A percentile compares a stretch with the other conserved stretches of the same genome.
Conservation (phyloP, 2,113 vertebrate species). For the Oncorhynchus kisutch region DNA sequence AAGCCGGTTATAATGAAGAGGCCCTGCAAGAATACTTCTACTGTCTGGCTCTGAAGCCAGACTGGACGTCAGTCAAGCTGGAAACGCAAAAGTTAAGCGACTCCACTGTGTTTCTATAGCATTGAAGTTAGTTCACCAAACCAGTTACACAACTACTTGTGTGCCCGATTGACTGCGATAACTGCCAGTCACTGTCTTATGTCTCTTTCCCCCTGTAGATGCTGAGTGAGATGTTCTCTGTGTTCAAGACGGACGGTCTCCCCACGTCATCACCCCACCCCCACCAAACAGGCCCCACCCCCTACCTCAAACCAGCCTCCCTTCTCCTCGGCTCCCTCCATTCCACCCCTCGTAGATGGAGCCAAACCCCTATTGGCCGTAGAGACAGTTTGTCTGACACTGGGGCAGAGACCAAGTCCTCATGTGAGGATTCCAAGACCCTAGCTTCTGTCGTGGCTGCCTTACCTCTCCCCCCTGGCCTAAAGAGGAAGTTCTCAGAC, state of each 20-base stretch:
- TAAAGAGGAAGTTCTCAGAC: conserved; percentile 82
- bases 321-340: conserved; percentile 68
- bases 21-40: conserved; percentile 86
- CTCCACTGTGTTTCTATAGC: too few relatives aligned
- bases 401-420: conserved; percentile 33
- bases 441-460: conserved; percentile 73
- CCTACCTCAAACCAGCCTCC: conserved; percentile 76
- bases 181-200: too few relatives aligned
- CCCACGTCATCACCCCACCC: conserved; percentile 75
- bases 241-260: conserved; percentile 83
- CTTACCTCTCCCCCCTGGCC: conserved; percentile 64
- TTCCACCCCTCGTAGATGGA: conserved; percentile 37
- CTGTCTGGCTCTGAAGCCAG: conserved; percentile 88
- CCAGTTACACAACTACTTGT: too few relatives aligned
- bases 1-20: conserved; percentile 81
- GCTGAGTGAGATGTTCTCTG: conserved; percentile 87
- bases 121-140: too few relatives aligned
- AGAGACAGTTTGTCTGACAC: too few relatives aligned
- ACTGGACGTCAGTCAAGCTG: conserved; percentile 84
- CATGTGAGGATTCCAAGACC: conserved; percentile 72
- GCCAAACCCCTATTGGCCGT: too few relatives aligned
- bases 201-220: conserved; percentile 65
- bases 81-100: conserved; percentile 85
- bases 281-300: conserved; percentile 55
- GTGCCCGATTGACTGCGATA: too few relatives aligned